Base-by-base conservation (phyloP, 2,797 vertebrate species). In the Rousettus madagascariensis region DNA sequence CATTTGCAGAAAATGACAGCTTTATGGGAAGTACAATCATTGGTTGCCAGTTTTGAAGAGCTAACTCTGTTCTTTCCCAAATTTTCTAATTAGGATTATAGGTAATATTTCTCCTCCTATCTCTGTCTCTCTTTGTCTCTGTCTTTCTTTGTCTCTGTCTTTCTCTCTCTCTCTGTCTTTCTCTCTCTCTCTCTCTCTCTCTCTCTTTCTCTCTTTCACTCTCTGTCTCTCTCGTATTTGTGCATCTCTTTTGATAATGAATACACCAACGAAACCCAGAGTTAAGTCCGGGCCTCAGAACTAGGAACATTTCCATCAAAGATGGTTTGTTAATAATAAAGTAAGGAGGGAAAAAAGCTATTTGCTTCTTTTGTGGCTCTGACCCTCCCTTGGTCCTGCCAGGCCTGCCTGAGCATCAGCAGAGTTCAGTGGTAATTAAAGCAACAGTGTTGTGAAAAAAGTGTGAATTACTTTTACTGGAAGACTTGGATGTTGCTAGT, bases 351-450 rank as follows among this genome's bases (percentile, higher is more conserved):
- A 78, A 97, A 98, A 98, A 98, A 98, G 97, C 97, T 98, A 98
- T 98, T 98, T 97, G 98, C 98, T 98, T 98, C 98, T 98, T 98
- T 98, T 98, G 98, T 97, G 97, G 96, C 53, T 95, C 87, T 98
- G 98, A 98, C 98, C 98, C 98, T 97, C 97, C 98, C 97, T 95
- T 98, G 98, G 98, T 98, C 98, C 98, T 98, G 98, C 98, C 98
- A 98, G 98, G 98, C 98, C 98, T 98, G 98, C 97, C 98, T 98
- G 98, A 98, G 98, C 98, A 98, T 98, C 98, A 96, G 97, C 97
- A 97, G 98, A 98, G 98, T 98, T 98, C 98, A 98, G 98, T 98
- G 98, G 98, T 98, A 99, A 99, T 99, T 99, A 99, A 99, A 99
- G 98, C 98, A 98, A 98, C 98, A 98, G 98, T 98, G 97, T 98